phyloP scores from a whole-genome alignment of 2,797 vertebrate species.

The Eremophila alpestris region DNA sequence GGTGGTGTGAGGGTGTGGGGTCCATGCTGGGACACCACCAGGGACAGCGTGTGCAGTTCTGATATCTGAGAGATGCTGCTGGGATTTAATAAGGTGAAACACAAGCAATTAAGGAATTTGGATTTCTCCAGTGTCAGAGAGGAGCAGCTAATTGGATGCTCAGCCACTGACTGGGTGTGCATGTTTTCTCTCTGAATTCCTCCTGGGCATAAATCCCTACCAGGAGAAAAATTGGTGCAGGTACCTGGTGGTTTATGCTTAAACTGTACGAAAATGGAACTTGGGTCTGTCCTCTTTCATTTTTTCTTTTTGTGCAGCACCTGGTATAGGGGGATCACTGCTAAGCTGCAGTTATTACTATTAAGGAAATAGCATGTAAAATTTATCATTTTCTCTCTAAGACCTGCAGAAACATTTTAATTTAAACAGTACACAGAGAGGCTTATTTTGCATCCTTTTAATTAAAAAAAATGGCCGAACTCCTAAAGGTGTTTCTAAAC shows the following conservation, averaged over 20 bases:
- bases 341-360: neutral
- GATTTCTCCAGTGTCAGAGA: neutral
- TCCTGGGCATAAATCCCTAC: neutral
- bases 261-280: neutral
- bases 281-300: neutral
- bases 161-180: neutral
- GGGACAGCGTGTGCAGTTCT: rapidly evolving
- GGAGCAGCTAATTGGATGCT: neutral
- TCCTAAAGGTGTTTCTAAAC: neutral
- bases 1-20: neutral
- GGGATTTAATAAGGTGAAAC: neutral
- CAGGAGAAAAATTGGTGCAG: neutral
- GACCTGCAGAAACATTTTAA: neutral
- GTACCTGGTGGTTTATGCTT: neutral
- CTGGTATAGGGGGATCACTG: neutral
- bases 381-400: neutral
- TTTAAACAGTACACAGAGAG: neutral
- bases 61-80: neutral
- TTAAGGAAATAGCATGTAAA: neutral
- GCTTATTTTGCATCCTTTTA: neutral
- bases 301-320: neutral
- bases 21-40: neutral
- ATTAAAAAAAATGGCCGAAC: neutral
- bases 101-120: neutral
- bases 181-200: neutral